Evolutionary conservation across 2,888 invertebrate species (phyloP).

Genomic region (Polydrusus cervinus): DNA sequence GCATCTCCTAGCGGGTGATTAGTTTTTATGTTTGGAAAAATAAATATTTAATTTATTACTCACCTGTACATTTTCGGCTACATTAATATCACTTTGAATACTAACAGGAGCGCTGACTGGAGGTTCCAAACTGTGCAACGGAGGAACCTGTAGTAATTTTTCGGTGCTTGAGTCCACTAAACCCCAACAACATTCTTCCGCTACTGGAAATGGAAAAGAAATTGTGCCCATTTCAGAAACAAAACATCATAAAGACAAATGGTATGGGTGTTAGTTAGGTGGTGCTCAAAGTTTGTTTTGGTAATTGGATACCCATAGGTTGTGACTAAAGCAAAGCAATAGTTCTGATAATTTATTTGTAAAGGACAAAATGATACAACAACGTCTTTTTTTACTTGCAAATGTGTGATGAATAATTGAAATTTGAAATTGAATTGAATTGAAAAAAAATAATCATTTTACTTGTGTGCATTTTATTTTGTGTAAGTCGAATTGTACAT

Average conservation of each 20-base stretch:
- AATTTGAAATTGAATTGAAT: too few relatives aligned
- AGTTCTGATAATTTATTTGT: neutral
- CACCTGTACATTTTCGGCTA: conserved; percentile 67
- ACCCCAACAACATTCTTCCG: conserved; percentile 71
- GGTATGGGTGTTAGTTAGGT: conserved; percentile 33
- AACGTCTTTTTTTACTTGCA: too few relatives aligned
- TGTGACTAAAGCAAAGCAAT: conserved; percentile 7
- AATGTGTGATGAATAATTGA: too few relatives aligned
- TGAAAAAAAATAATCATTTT: too few relatives aligned
- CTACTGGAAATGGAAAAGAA: conserved; percentile 60
- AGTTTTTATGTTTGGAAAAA: too few relatives aligned
- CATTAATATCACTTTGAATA: conserved; percentile 43
- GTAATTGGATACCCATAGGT: conserved; percentile 20
- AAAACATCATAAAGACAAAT: conserved; percentile 50
- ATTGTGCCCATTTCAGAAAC: conserved; percentile 55
- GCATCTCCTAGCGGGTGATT: too few relatives aligned
- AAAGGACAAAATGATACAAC: too few relatives aligned
- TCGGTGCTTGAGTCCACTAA: conserved; percentile 73
- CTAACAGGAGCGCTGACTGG: conserved; percentile 44
- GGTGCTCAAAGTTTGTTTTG: conserved; percentile 30
- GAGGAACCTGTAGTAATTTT: conserved; percentile 70
- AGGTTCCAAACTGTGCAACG: conserved; percentile 62
- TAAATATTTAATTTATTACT: neutral
- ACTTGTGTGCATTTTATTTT: too few relatives aligned
- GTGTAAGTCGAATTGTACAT: too few relatives aligned